Base-by-base conservation (phyloP, 1,140 invertebrate genomes). In the Anthonomus grandis region DNA sequence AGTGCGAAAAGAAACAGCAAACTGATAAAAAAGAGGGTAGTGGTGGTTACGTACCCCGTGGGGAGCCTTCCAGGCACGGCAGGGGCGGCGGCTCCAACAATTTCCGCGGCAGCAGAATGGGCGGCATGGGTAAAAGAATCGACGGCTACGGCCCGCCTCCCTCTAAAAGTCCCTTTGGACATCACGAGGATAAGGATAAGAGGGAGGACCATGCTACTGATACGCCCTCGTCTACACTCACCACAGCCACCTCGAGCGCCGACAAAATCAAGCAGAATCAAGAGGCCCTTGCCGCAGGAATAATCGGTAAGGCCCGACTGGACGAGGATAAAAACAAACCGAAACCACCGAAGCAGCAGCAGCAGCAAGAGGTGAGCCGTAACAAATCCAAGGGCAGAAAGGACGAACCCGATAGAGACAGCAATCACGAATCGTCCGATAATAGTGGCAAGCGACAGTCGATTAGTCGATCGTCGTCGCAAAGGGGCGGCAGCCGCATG, bases 11-110 rank as follows among this genome's bases (percentile, higher is more conserved):
- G 71, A 74, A 60, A 53, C 66, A 15, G 72, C 74, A 57, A 31
- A 71, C 74, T 1, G 80, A 81, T 60, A 83, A 81, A 36, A 63
- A 39, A 52, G 61, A 59, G 4, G 34, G 27, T 15, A 38, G 24
- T 54, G 39, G 45, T 45, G 39, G 45, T 45, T 90, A 91, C 75
- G 84, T 87, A 9, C 90, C 89, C 0, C 80, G 88, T 12, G 90
- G 90, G 2, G 89, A 92, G 70, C 90, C 89, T 0, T 91, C 89
- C 2, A 76, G 88, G 48, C 81, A 86, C 23, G 89, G 88, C 21
- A 77, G 87, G 37, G 86, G 86, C 48, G 86, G 86, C 37, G 81
- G 76, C 12, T 86, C 86, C 36, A 77, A 85, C 37, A 77, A 85
- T 52, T 84, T 83, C 34, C 70, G 79, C 2, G 70, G 78, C 6